These are phyloP conservation scores for Oithona nana DNA, from an alignment of 2,888 invertebrate species.

Conservation along the genomic window DNA sequence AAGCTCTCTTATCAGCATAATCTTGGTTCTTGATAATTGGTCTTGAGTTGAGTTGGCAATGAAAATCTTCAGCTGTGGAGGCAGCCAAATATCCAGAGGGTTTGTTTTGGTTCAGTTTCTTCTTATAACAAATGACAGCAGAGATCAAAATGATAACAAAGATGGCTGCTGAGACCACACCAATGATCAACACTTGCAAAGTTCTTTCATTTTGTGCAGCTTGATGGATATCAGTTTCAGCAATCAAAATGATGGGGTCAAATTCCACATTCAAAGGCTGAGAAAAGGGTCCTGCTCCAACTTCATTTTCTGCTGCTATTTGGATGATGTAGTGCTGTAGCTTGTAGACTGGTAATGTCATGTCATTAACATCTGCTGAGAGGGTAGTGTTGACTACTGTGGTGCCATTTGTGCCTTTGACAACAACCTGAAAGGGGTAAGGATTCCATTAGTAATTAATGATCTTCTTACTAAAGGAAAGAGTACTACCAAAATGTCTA, in stretches of 20 bases:
- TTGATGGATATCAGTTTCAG: background rate
- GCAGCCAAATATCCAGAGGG: conserved; percentile 6
- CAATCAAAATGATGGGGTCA: background rate
- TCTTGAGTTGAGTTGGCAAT: background rate
- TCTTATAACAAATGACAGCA: conserved; percentile 1
- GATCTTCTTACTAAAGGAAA: background rate
- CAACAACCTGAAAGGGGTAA: conserved; percentile 4
- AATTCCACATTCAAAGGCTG: background rate
- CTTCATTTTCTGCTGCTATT: conserved; percentile 6
- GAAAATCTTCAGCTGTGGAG: conserved; percentile 5
- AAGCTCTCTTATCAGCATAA: background rate
- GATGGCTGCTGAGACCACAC: background rate
- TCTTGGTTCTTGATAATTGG: background rate
- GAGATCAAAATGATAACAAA: conserved; percentile 9
- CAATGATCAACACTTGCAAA: conserved; percentile 2
- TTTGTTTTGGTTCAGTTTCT: background rate
- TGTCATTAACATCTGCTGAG: background rate
- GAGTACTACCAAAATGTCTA: background rate
- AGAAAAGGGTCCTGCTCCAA: conserved; percentile 10
- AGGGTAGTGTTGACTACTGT: conserved; percentile 5
- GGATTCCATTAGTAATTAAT: background rate
- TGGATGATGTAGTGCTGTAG: conserved; percentile 11
- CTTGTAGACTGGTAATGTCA: conserved; percentile 4
- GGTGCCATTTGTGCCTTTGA: conserved; percentile 12
- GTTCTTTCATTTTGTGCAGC: background rate